Evolutionary conservation across 2,797 vertebrate genomes (phyloP).

Genomic region (Myotis daubentonii): DNA sequence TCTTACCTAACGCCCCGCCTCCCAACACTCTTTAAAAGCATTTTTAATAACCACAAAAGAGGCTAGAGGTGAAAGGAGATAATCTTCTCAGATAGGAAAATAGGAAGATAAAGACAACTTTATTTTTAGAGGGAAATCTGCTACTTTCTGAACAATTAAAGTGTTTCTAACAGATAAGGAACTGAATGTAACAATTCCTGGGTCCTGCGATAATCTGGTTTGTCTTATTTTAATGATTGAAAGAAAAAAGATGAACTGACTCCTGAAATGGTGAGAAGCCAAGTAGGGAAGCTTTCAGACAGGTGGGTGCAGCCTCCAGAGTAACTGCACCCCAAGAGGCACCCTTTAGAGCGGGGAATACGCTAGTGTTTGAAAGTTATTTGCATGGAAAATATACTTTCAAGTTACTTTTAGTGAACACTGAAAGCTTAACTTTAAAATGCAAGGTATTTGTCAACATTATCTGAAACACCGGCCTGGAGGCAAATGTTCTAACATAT

Average conservation of each 20-base stretch:
- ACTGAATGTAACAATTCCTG: conserved; percentile 54
- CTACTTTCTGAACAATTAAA: conserved; percentile 73
- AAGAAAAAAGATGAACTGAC: background rate
- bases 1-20: no score
- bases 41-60: conserved; percentile 58
- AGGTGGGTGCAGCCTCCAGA: no score
- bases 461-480: conserved; percentile 82
- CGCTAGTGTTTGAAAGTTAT: background rate
- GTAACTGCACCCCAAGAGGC: background rate
- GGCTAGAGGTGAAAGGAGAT: conserved; percentile 57
- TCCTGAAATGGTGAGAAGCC: background rate
- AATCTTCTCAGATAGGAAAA: conserved; percentile 73
- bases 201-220: conserved; percentile 48
- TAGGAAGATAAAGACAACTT: conserved; percentile 71
- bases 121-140: conserved; percentile 64
- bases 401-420: conserved; percentile 66
- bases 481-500: conserved; percentile 84
- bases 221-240: conserved; percentile 66
- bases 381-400: conserved; percentile 53
- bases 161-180: conserved; percentile 66
- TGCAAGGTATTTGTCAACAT: conserved; percentile 84
- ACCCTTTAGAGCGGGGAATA: background rate
- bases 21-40: background rate
- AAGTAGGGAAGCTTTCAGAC: background rate
- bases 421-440: conserved; percentile 78